Base-by-base conservation (phyloP, 2,797 vertebrate species). In the Aeoliscus strigatus region DNA sequence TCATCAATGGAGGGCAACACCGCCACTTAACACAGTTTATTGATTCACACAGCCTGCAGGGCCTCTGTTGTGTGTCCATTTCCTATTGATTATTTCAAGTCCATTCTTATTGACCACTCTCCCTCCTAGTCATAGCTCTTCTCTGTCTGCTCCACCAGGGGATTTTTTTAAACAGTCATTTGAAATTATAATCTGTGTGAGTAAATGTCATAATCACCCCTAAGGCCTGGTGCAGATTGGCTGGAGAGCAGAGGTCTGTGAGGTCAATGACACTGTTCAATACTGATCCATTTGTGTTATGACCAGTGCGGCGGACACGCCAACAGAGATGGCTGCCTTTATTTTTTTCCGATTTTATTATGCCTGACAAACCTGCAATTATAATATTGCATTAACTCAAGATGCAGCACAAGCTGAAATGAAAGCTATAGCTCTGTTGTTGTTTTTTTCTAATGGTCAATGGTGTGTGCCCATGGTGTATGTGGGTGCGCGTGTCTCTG, bases 141-240 rank as follows among this genome's bases (percentile, higher is more conserved):
- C 38, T 44, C 72, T 61, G 45, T 52, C 60, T 49, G 53, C 63
- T 78, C 77, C 84, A 76, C 81, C 57, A 13, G 81, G 87, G 86
- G 73, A 65, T 75, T 81, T 78, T 83, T 86, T 66, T 70, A 86
- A 90, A 86, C 81, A 87, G 81, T 84, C 83, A 90, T 90, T 89
- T 88, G 84, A 90, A 90, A 90, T 90, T 88, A 89, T 89, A 90
- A 90, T 90, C 87, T 84, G 51, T 74, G 63, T 75, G 75, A 82
- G 87, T 90, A 89, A 89, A 89, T 89, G 87, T 90, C 86, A 90
- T 90, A 89, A 89, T 89, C 80, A 83, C 85, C 84, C 86, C 77
- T 36, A 78, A 86, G 86, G 86, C 78, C 77, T 66, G 66, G 55
- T 49, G 76, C 70, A 72, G 82, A 84, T 87, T 83, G 81, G 77